These are phyloP conservation scores for Chaetodon trifascialis DNA, from an alignment of 2,113 vertebrate genomes.

Conservation along the genomic window DNA sequence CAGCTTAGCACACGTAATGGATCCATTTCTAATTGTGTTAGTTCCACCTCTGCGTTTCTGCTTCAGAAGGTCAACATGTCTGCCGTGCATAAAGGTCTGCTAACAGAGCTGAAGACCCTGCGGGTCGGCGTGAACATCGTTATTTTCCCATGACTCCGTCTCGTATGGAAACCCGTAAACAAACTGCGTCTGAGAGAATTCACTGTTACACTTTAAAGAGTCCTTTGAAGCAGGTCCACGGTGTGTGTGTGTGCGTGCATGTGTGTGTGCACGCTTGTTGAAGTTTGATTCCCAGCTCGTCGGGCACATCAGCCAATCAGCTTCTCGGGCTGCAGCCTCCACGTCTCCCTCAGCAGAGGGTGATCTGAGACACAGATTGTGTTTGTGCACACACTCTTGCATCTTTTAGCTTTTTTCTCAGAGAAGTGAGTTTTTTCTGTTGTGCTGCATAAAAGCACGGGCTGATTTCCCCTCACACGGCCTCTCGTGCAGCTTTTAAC, in stretches of 20 bases:
- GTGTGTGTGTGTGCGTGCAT: neutral
- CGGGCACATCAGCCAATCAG: slow-evolving; percentile 14
- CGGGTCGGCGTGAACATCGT: neutral
- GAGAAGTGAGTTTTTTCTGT: neutral
- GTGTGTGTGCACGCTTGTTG: neutral
- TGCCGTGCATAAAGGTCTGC: slow-evolving; percentile 10
- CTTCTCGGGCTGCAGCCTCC: slow-evolving; percentile 6
- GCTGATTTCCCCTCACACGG: neutral
- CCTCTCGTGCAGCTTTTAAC: slow-evolving; percentile 34
- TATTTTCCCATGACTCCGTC: slow-evolving; percentile 4
- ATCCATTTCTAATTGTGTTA: slow-evolving; percentile 18
- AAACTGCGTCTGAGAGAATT: neutral
- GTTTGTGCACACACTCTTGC: neutral
- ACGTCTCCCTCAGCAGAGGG: neutral
- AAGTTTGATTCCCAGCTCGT: slow-evolving; percentile 19
- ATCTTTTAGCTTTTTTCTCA: neutral
- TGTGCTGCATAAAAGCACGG: slow-evolving; percentile 2
- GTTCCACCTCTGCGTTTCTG: slow-evolving; percentile 20
- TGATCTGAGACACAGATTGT: slow-evolving; percentile 13
- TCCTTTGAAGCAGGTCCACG: slow-evolving; percentile 18
- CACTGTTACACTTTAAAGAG: neutral
- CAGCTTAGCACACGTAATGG: neutral
- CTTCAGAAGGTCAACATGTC: slow-evolving; percentile 41
- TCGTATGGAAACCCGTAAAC: neutral
- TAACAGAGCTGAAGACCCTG: slow-evolving; percentile 12